Evolutionary conservation across 2,113 vertebrate genomes (phyloP).

Genomic region (Lampris incognitus): DNA sequence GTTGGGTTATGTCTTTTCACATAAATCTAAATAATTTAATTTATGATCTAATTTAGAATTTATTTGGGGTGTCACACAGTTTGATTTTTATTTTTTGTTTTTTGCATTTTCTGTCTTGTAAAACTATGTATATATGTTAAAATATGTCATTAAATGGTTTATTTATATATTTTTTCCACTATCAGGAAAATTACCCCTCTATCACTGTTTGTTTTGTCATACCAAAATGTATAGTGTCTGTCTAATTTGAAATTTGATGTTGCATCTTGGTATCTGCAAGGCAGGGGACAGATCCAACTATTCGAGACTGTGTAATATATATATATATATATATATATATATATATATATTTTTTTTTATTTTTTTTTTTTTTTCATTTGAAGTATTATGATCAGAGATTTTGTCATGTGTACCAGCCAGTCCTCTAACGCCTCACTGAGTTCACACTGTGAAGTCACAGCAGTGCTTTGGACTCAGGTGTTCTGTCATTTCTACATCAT

Average conservation of each 20-base stretch:
- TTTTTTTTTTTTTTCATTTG: conserved; percentile 82
- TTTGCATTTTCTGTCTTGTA: conserved; percentile 86
- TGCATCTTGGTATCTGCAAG: conserved; percentile 85
- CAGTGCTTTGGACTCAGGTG: conserved; percentile 78
- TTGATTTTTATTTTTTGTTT: conserved; percentile 80
- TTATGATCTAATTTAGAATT: conserved; percentile 80
- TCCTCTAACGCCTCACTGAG: conserved; percentile 68
- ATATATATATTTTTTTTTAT: conserved; percentile 78
- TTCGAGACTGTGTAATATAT: conserved; percentile 83
- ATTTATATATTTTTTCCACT: conserved; percentile 80
- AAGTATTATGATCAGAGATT: conserved; percentile 83
- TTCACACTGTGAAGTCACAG: conserved; percentile 69
- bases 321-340: too few relatives aligned
- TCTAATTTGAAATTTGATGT: conserved; percentile 88
- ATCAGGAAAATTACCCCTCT: conserved; percentile 82
- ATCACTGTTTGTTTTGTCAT: conserved; percentile 83
- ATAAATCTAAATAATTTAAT: conserved; percentile 86
- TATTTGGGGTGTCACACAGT: conserved; percentile 81
- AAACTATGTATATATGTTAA: conserved; percentile 86
- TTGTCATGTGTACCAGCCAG: conserved; percentile 83
- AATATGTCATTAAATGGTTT: conserved; percentile 86
- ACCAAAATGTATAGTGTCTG: conserved; percentile 86
- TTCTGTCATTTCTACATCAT: conserved; percentile 91
- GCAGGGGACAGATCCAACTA: conserved; percentile 49
- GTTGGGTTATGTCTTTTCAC: conserved; percentile 51